Conservation (phyloP, 2,113 vertebrate genomes). For the Hyaena hyaena region DNA sequence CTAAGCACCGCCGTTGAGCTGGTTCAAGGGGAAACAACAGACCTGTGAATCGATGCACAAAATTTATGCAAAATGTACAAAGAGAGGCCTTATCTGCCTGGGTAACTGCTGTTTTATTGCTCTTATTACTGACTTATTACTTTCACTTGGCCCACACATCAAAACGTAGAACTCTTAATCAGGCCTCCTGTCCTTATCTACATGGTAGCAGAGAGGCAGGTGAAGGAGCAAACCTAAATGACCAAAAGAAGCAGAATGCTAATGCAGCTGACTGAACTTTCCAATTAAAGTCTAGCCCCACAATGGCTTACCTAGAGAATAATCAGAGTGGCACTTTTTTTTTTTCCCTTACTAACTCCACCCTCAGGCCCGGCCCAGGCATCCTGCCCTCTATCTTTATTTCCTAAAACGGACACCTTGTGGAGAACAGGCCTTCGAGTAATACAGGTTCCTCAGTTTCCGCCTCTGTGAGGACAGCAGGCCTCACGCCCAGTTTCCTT, state of each 20-base stretch:
- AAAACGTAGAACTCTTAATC: not conserved
- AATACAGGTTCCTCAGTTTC: not conserved
- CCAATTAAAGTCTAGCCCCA: conserved; percentile 33
- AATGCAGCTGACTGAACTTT: not conserved
- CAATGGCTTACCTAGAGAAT: conserved; percentile 22
- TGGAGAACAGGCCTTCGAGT: not conserved
- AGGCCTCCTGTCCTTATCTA: not conserved
- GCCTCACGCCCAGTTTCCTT: conserved; percentile 62
- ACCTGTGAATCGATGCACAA: not conserved
- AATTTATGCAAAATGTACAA: not conserved
- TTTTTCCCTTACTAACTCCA: not conserved
- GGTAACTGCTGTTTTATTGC: not conserved
- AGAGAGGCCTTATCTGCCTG: not conserved
- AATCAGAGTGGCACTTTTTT: not conserved
- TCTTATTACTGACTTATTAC: not conserved
- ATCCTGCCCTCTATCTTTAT: not conserved
- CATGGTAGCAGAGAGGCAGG: not conserved
- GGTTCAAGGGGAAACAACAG: not conserved
- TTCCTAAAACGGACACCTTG: not conserved
- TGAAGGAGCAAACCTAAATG: not conserved
- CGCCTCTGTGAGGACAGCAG: not conserved
- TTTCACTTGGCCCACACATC: not conserved
- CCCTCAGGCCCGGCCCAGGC: not conserved
- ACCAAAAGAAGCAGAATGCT: not conserved
- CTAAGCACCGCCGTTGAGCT: not conserved